Percentiles rank a stretch among this genome's conserved stretches.
phyloP scores from a whole-genome alignment of 2,113 vertebrate species.

The Pedetes capensis region DNA sequence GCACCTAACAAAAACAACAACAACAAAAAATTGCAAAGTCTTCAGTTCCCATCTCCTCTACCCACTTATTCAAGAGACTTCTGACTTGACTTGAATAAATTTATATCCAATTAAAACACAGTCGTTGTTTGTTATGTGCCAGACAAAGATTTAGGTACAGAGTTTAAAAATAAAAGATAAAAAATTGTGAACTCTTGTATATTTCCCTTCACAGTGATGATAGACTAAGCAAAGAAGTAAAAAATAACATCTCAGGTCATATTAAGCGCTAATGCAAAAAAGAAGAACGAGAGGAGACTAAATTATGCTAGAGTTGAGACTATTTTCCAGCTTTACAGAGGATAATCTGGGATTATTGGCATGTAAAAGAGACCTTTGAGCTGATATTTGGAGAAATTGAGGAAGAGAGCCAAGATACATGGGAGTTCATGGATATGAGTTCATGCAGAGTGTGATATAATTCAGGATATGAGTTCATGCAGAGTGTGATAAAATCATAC shows the following conservation, averaged over 20 bases:
- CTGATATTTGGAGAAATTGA: background rate
- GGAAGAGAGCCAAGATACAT: background rate
- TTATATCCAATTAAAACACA: background rate
- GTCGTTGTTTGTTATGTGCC: background rate
- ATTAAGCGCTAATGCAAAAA: background rate
- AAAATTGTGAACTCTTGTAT: background rate
- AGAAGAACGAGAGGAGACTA: background rate
- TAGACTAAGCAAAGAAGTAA: background rate
- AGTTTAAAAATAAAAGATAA: background rate
- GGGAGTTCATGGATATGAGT: background rate
- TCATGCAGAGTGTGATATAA: background rate
- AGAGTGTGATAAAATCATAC: background rate
- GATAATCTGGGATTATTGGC: background rate
- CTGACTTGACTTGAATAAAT: background rate
- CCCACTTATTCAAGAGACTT: background rate
- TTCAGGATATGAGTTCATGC: background rate
- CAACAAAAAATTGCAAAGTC: no score
- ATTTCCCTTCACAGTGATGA: background rate
- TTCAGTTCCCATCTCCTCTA: background rate
- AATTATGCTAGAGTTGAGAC: background rate
- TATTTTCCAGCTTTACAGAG: background rate
- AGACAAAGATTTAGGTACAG: background rate
- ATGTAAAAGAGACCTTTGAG: background rate
- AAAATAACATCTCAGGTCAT: background rate
- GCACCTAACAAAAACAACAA: no score